Conservation (phyloP, 1,140 invertebrate genomes). For the Drosophila miranda region DNA sequence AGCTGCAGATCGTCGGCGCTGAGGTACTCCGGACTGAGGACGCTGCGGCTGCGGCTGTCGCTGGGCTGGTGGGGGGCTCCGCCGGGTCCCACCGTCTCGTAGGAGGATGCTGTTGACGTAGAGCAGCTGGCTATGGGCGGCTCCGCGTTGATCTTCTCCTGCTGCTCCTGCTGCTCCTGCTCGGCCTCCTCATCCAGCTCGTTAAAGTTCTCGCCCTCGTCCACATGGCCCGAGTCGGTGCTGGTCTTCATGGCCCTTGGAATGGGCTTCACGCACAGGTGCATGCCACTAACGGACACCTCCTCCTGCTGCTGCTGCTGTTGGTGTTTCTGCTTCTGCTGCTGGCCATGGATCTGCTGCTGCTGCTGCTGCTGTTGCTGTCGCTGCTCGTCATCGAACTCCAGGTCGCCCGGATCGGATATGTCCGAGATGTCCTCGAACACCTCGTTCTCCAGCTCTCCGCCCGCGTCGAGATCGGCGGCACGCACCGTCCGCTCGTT, state of each 20-base stretch:
- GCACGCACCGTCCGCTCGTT: slow-evolving; percentile 68
- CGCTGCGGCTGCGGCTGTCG: slow-evolving; percentile 48
- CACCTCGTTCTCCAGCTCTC: slow-evolving; percentile 78
- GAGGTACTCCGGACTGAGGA: slow-evolving; percentile 73
- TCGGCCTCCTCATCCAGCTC: slow-evolving; percentile 55
- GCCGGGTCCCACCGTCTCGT: slow-evolving; percentile 74
- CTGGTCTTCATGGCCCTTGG: slow-evolving; percentile 79
- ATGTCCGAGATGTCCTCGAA: slow-evolving; percentile 82
- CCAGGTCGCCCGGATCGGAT: slow-evolving; percentile 78
- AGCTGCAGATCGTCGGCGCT: slow-evolving; percentile 76
- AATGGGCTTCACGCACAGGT: slow-evolving; percentile 70
- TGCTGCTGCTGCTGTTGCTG: slow-evolving; percentile 80
- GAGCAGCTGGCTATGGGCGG: slow-evolving; percentile 57
- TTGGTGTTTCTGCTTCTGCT: slow-evolving; percentile 42
- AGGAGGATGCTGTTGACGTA: slow-evolving; percentile 76
- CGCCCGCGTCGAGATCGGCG: slow-evolving; percentile 60
- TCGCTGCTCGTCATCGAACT: slow-evolving; percentile 83
- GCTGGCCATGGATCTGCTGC: too few relatives aligned
- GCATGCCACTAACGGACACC: slow-evolving; percentile 9
- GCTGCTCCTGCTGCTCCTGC: slow-evolving; percentile 6
- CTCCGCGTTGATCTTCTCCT: slow-evolving; percentile 19
- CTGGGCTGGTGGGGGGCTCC: slow-evolving; percentile 25
- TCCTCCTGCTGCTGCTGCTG: slow-evolving; percentile 72
- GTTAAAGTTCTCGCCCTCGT: slow-evolving; percentile 82
- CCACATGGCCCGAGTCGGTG: slow-evolving; percentile 82